phyloP scores from a whole-genome alignment of 2,797 vertebrate genomes.

The Apogon hyalosoma region DNA sequence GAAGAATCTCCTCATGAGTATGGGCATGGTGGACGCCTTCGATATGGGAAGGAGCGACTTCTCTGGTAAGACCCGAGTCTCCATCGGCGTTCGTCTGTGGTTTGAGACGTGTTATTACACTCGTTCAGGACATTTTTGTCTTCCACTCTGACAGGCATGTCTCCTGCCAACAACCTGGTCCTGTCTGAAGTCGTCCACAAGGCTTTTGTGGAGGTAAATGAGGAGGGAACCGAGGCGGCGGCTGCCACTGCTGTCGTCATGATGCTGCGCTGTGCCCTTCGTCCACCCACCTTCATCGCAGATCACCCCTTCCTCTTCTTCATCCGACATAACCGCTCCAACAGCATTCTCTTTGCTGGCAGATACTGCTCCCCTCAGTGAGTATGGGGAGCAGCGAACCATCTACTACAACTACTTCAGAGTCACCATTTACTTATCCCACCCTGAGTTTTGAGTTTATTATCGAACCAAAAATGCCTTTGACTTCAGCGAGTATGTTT shows the following conservation, averaged over 20 bases:
- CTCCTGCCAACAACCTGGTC: conserved; percentile 77
- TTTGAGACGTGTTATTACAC: background rate
- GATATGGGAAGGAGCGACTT: conserved; percentile 78
- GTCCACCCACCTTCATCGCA: conserved; percentile 71
- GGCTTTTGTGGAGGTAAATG: conserved; percentile 90
- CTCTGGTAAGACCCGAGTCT: conserved; percentile 59
- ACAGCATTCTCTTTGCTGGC: conserved; percentile 89
- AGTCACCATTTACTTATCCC: too few relatives aligned
- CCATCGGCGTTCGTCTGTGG: background rate
- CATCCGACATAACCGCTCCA: conserved; percentile 85
- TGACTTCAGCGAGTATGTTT: too few relatives aligned
- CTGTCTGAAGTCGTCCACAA: conserved; percentile 92
- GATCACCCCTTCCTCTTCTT: conserved; percentile 95
- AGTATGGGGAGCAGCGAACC: too few relatives aligned
- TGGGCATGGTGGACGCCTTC: conserved; percentile 90
- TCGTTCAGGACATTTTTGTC: too few relatives aligned
- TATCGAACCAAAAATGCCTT: too few relatives aligned
- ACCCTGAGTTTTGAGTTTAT: too few relatives aligned
- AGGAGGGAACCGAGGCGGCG: conserved; percentile 92
- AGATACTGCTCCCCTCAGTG: conserved; percentile 65
- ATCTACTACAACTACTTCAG: too few relatives aligned
- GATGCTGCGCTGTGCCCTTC: conserved; percentile 59
- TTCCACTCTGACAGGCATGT: conserved; percentile 79
- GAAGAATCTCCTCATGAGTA: conserved; percentile 77
- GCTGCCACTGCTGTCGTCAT: conserved; percentile 81